Base-by-base conservation (phyloP, 1,140 invertebrate species). In the Drosophila busckii region DNA sequence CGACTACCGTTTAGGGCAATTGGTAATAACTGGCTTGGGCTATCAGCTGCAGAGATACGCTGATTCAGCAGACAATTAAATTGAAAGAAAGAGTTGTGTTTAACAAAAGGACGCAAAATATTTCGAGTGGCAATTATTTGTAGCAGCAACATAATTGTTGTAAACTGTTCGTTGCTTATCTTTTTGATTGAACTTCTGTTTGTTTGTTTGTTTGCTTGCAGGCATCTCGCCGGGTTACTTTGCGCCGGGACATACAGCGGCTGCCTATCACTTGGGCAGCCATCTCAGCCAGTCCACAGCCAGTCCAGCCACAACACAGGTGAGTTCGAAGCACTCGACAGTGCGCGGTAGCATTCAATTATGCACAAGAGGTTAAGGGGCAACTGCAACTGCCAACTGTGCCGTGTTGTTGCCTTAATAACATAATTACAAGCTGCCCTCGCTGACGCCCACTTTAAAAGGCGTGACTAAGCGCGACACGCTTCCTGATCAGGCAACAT, bases 191-290 rank as follows among this genome's bases (percentile, higher is more conserved):
- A 31, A 9, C 10, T 16, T 9, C 13, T 23, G 15, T 13, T 13
- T 26, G 25, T 35, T 46, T 59, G 32, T 53, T 66, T 23, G 29
- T 65, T 80, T 45, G 64, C 35, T 78, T 78, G 50, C 73, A 87
- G 86, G 86, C 52, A 87, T 87, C 54, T 86, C 86, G 50, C 86
- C 86, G 44, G 83, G 86, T 46, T 87, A 87, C 61, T 87, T 87
- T 50, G 86, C 86, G 19, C 86, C 86, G 29, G 86, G 86, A 40
- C 85, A 83, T 66, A 82, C 82, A 63, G 85, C 83, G 40, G 84
- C 85, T 28, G 85, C 86, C 69, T 87, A 87, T 80, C 86, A 87
- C 48, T 75, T 87, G 70, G 86, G 86, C 83, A 87, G 86, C 55
- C 86, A 87, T 78, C 73, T 87, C 60, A 65, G 83, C 53, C 86